Evolutionary conservation across 1,140 invertebrate genomes (phyloP).

Genomic region (honey bee (Apis mellifera)): DNA sequence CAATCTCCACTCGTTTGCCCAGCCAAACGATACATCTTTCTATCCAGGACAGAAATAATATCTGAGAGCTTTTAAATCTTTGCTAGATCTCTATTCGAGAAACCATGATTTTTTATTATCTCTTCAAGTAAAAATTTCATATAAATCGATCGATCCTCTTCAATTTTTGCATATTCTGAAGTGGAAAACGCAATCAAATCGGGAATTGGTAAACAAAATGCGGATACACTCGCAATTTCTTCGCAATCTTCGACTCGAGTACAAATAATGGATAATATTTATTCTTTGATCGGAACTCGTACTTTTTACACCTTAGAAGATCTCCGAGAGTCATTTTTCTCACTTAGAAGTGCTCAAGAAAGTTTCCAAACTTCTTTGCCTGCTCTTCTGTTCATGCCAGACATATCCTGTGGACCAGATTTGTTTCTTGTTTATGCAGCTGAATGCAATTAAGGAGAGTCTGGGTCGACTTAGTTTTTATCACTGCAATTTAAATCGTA

Average conservation of each 20-base stretch:
- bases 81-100: too few species aligned
- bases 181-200: background rate
- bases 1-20: background rate
- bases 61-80: background rate
- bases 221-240: slow-evolving; percentile 1
- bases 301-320: background rate
- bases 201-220: slow-evolving; percentile 13
- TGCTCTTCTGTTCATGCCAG: background rate
- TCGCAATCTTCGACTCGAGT: background rate
- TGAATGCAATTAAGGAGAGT: slow-evolving; percentile 31
- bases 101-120: background rate
- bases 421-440: slow-evolving; percentile 28
- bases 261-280: slow-evolving; percentile 3
- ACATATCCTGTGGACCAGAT: background rate
- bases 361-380: slow-evolving; percentile 6
- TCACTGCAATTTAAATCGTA: background rate
- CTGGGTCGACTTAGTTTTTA: background rate
- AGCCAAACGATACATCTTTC: background rate
- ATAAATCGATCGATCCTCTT: background rate
- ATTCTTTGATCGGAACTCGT: background rate
- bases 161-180: background rate
- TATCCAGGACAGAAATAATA: background rate
- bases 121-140: background rate
- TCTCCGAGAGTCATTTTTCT: background rate
- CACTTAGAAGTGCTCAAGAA: too few species aligned